Evolutionary conservation across 1,140 invertebrate genomes (phyloP).

Genomic region (Lordiphosa collinella): DNA sequence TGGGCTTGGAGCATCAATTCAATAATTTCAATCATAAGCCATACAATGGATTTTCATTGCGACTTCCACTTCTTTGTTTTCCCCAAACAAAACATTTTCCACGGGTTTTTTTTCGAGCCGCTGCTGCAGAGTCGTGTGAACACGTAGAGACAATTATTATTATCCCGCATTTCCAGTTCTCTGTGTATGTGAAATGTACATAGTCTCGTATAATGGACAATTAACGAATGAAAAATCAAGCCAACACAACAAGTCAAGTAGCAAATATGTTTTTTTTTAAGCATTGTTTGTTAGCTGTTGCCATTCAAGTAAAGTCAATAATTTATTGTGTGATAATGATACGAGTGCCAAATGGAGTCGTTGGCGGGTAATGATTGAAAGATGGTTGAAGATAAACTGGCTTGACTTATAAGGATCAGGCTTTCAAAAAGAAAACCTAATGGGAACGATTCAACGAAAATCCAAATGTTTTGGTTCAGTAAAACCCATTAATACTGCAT

Average conservation of each 20-base stretch:
- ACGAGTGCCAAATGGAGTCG: neutral
- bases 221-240: conserved; percentile 45
- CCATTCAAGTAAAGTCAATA: conserved; percentile 13
- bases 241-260: conserved; percentile 10
- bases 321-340: conserved; percentile 36
- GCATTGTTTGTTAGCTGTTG: conserved; percentile 6
- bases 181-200: neutral
- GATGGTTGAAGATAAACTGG: too few species aligned
- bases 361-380: neutral
- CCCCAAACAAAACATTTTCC: conserved; percentile 24
- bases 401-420: too few species aligned
- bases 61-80: conserved; percentile 64
- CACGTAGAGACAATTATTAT: conserved; percentile 25
- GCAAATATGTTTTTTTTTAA: conserved; percentile 9
- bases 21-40: too few species aligned
- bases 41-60: neutral
- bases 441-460: too few species aligned
- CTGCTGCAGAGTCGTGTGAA: conserved; percentile 37
- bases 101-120: conserved; percentile 13
- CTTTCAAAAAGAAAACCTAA: too few species aligned
- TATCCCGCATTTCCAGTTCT: conserved; percentile 25
- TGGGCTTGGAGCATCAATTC: too few species aligned
- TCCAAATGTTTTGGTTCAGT: too few species aligned
- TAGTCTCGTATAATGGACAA: conserved; percentile 26
- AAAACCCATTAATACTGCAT: too few species aligned